Evolutionary conservation across 2,113 vertebrate species (phyloP).

Genomic region (Aptenodytes forsteri): DNA sequence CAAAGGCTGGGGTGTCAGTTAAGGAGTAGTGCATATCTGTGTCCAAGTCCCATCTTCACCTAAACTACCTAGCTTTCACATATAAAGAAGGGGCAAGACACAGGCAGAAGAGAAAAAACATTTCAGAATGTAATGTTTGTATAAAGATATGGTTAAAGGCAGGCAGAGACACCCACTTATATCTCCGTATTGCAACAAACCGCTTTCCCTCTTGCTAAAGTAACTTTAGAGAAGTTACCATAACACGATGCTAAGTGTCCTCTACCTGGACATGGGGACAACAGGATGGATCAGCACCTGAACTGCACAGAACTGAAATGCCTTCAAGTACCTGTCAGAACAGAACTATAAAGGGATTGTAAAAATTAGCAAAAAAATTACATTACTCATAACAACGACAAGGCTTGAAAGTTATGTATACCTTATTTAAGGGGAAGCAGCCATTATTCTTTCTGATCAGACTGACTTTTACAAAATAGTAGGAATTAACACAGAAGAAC

Average conservation of each 20-base stretch:
- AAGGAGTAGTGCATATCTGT: neutral
- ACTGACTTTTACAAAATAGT: neutral
- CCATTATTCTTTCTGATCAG: neutral
- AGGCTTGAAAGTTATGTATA: neutral
- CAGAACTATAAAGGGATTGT: neutral
- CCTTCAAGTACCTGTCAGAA: neutral
- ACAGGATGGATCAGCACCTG: neutral
- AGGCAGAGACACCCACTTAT: neutral
- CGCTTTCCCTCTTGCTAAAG: neutral
- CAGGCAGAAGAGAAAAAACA: neutral
- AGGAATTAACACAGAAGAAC: neutral
- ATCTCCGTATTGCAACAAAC: neutral
- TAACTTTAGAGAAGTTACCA: neutral
- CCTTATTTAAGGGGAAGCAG: neutral
- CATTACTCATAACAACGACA: neutral
- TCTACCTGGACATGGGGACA: neutral
- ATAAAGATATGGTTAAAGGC: neutral
- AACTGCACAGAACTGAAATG: neutral
- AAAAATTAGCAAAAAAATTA: neutral
- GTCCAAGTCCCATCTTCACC: neutral
- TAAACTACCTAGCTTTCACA: neutral
- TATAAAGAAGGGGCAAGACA: neutral
- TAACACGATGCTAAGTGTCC: neutral
- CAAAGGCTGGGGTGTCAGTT: neutral
- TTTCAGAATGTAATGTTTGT: neutral